These are phyloP conservation scores for Harpalus rubripes DNA, from an alignment of 2,888 invertebrate species.

Conservation along the genomic window DNA sequence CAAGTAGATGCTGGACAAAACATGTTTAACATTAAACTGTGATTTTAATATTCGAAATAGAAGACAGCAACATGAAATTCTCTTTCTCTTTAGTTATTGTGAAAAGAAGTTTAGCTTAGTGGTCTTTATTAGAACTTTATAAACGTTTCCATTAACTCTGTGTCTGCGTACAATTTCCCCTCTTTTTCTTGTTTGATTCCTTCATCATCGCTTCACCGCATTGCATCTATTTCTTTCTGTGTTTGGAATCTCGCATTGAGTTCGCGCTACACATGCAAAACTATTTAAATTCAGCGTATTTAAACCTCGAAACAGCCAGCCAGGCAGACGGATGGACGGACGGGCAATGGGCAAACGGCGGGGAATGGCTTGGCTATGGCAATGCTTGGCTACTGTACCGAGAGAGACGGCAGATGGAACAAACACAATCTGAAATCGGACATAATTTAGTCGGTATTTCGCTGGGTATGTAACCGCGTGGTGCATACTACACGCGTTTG, in stretches of 20 bases:
- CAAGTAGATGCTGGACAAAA: too few species aligned
- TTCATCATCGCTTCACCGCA: not conserved
- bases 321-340: not conserved
- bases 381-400: not conserved
- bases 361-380: not conserved
- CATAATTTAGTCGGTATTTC: constrained; percentile 63
- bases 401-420: constrained; percentile 21
- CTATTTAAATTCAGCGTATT: constrained; percentile 56
- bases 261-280: constrained; percentile 33
- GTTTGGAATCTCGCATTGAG: constrained; percentile 12
- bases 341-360: not conserved
- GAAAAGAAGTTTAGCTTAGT: too few species aligned
- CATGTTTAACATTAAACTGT: too few species aligned
- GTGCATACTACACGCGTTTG: constrained; percentile 50
- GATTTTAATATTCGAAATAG: too few species aligned
- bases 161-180: not conserved
- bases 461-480: constrained; percentile 56
- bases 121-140: too few species aligned
- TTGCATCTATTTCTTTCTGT: not conserved
- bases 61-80: too few species aligned
- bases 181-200: not conserved
- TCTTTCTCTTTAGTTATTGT: too few species aligned
- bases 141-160: too few species aligned
- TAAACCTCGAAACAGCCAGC: constrained; percentile 7
- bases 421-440: constrained; percentile 65